Evolutionary conservation across 2,888 invertebrate genomes (phyloP), one percentile per base, ranked within the genome.

Genomic region (Nephrocerus scutellatus): DNA sequence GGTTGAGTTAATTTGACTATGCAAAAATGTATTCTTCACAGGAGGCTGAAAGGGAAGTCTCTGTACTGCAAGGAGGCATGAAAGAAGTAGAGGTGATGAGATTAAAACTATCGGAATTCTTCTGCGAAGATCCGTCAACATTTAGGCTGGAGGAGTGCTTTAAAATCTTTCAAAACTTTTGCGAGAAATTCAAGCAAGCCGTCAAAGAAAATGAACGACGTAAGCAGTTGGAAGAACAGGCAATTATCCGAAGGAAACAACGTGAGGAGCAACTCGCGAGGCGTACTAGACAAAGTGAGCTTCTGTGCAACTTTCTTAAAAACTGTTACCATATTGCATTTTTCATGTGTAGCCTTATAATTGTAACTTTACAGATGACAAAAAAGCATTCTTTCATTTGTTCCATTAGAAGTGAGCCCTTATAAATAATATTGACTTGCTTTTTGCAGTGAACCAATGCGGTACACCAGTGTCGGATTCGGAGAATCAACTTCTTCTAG

Each of bases 131-230:
- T 58, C 76, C 81, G 0, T 80, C 77, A 35, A 77, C 84, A 0
- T 96, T 96, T 63, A 91, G 91, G 64, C 72, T 96, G 25, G 93
- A 96, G 63, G 95, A 96, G 63, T 93, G 93, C 59, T 89, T 92
- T 59, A 83, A 84, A 67, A 84, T 88, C 49, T 82, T 96, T 60
- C 84, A 86, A 55, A 79, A 78, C 30, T 95, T 96, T 72, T 90
- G 90, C 64, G 78, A 79, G 46, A 86, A 87, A 69, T 90, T 90
- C 70, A 80, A 80, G 38, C 80, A 85, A 50, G 88, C 89, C 0
- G 80, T 84, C 9, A 71, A 78, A 42, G 93, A 95, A 61, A 95
- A 95, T 67, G 85, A 84, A 57, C 72, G 87, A 26, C 74, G 93
- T 5, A 75, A 79, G 39, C 75, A 83, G 18, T 82, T 86, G 59